A percentile compares a stretch with the other conserved stretches of the same genome.
Evolutionary conservation across 2,113 vertebrate species (phyloP).

Genomic region (Oryzias woworae): DNA sequence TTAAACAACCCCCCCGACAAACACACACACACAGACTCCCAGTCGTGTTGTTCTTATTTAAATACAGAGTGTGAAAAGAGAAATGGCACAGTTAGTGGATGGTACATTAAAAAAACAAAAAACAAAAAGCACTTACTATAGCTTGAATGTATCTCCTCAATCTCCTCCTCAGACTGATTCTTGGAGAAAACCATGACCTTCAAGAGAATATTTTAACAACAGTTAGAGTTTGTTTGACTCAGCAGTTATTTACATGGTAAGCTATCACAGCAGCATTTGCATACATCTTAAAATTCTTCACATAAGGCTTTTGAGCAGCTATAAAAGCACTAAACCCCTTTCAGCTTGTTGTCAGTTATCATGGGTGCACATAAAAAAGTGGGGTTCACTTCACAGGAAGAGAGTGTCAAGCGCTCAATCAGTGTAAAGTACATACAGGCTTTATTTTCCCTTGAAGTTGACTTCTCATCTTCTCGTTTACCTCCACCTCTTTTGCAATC

Average conservation of each 20-base stretch:
- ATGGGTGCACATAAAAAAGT: not conserved
- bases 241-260: not conserved
- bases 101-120: not conserved
- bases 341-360: not conserved
- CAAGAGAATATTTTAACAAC: constrained; percentile 48
- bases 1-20: too few species aligned
- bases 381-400: not conserved
- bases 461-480: constrained; percentile 83
- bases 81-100: too few species aligned
- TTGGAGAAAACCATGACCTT: constrained; percentile 90
- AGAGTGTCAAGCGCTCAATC: not conserved
- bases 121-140: constrained; percentile 86
- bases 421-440: constrained; percentile 62
- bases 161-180: constrained; percentile 86
- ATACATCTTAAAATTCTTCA: not conserved
- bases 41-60: too few species aligned
- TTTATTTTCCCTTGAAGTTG: constrained; percentile 76
- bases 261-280: too few species aligned
- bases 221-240: not conserved
- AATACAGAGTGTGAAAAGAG: too few species aligned
- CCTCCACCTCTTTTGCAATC: constrained; percentile 88
- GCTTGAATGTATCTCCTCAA: constrained; percentile 85
- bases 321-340: not conserved
- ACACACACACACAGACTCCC: too few species aligned
- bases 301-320: too few species aligned